These are phyloP conservation scores for Drosophila lacertosa DNA, from an alignment of 1,140 invertebrate species.

Conservation along the genomic window DNA sequence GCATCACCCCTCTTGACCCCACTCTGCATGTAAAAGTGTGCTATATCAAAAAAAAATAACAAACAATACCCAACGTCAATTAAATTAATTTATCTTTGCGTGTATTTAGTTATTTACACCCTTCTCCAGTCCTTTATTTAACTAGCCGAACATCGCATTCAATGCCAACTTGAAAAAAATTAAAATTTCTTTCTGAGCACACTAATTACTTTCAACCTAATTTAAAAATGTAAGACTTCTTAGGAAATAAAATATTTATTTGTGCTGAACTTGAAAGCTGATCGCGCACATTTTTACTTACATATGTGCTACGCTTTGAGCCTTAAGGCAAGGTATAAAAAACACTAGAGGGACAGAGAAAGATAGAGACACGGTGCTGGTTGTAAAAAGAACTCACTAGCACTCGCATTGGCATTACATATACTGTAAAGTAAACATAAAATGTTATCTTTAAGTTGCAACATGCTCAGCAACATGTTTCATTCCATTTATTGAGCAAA, in stretches of 20 bases:
- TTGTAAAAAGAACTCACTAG: neutral
- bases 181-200: too few relatives aligned
- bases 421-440: too few relatives aligned
- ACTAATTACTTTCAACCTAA: too few relatives aligned
- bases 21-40: conserved; percentile 9
- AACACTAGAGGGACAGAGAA: neutral
- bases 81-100: conserved; percentile 26
- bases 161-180: neutral
- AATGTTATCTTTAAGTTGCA: too few relatives aligned
- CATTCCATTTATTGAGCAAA: neutral
- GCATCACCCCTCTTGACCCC: neutral
- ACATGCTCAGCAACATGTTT: neutral
- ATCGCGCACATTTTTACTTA: too few relatives aligned
- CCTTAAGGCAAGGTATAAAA: too few relatives aligned
- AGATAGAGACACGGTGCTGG: neutral
- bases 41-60: neutral
- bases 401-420: neutral
- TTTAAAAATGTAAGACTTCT: too few relatives aligned
- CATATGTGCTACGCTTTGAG: too few relatives aligned
- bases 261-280: too few relatives aligned
- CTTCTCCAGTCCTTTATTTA: conserved; percentile 5
- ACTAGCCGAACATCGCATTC: neutral
- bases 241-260: too few relatives aligned
- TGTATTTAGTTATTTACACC: conserved; percentile 10
- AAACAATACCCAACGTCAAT: neutral